Conservation (phyloP, 2,113 vertebrate genomes). For the Amphilophus citrinellus region DNA sequence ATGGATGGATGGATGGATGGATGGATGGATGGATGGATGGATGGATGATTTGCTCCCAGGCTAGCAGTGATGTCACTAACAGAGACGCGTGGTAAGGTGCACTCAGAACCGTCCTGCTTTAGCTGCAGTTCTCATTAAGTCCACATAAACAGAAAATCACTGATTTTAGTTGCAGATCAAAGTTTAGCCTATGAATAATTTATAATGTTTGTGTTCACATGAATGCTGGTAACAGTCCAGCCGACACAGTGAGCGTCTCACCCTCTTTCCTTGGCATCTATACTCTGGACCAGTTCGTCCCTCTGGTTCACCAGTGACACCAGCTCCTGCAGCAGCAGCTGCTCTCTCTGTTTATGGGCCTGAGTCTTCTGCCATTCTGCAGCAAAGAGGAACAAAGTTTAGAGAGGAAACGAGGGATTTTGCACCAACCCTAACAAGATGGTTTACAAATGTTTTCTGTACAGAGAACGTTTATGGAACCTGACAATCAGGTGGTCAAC, state of each 20-base stretch:
- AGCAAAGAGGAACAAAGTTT: not conserved
- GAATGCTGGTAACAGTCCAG: not conserved
- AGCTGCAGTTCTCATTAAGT: too few species aligned
- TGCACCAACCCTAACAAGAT: too few species aligned
- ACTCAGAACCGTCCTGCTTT: too few species aligned
- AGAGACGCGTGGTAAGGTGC: too few species aligned
- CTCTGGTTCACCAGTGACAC: constrained; percentile 91
- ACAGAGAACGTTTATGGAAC: not conserved
- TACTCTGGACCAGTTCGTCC: constrained; percentile 86
- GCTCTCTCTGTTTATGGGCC: constrained; percentile 85
- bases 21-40: too few species aligned
- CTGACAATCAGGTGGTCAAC: not conserved
- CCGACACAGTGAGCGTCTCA: constrained; percentile 66
- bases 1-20: too few species aligned
- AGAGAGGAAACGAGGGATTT: not conserved
- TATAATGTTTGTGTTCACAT: not conserved
- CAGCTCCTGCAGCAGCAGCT: constrained; percentile 89
- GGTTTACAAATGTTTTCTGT: not conserved
- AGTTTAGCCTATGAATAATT: not conserved
- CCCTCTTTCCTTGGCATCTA: constrained; percentile 89
- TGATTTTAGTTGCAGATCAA: not conserved
- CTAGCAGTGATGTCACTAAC: too few species aligned
- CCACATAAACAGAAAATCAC: not conserved
- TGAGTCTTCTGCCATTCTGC: constrained; percentile 87
- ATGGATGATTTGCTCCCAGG: rapidly evolving